phyloP scores from a whole-genome alignment of 2,888 invertebrate species.

The Latheticus oryzae region DNA sequence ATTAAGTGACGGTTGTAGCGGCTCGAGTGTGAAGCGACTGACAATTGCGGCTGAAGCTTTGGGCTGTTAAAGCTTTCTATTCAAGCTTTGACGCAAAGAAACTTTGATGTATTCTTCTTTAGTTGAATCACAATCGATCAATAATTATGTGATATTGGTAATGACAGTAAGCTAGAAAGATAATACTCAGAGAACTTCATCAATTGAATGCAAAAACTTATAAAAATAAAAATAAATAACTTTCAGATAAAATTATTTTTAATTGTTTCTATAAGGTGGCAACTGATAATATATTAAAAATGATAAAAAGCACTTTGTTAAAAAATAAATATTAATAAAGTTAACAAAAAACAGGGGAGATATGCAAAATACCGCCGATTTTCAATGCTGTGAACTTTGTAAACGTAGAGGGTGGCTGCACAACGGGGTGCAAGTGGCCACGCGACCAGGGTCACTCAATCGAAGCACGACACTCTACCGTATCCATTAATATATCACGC shows the following conservation, averaged over 20 bases:
- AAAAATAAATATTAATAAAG: conserved; percentile 17
- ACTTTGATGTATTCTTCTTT: background rate
- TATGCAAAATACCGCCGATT: conserved; percentile 25
- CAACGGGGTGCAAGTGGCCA: conserved; percentile 43
- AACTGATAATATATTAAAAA: no score
- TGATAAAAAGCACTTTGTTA: no score
- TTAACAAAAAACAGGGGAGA: conserved; percentile 11
- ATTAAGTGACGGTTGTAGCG: conserved; percentile 57
- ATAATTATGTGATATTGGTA: no score
- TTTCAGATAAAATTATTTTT: no score
- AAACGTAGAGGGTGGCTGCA: conserved; percentile 32
- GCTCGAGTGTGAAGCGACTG: conserved; percentile 57
- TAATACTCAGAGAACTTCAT: no score
- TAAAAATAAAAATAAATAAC: no score
- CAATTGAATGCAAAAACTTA: no score
- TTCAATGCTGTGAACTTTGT: conserved; percentile 18
- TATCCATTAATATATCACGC: conserved; percentile 50
- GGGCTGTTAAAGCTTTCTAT: conserved; percentile 21
- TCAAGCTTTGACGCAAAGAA: conserved; percentile 7
- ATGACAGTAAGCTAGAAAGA: no score
- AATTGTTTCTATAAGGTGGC: no score
- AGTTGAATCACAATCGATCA: conserved; percentile 7
- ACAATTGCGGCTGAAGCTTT: conserved; percentile 48
- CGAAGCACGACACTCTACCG: conserved; percentile 36
- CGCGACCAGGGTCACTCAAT: conserved; percentile 44